Conservation (phyloP, 2,888 invertebrate genomes). For the Ectemnius cavifrons region DNA sequence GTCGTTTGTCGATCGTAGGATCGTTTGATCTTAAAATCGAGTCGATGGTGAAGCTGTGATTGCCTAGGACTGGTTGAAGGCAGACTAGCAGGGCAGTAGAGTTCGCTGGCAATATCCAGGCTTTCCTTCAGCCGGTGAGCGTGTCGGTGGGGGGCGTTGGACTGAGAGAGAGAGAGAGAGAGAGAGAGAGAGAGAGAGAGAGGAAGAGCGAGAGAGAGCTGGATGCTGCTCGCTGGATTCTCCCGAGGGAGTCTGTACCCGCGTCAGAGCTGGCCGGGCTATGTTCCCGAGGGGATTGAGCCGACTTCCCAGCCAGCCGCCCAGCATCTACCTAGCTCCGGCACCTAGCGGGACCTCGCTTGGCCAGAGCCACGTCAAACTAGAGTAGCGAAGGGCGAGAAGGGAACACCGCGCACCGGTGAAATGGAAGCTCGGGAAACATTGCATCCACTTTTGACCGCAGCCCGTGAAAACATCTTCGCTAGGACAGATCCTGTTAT, state of each 20-base stretch:
- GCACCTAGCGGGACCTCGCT: neutral
- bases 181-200: constrained; percentile 54
- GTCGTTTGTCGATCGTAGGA: no score
- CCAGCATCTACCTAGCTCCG: constrained; percentile 17
- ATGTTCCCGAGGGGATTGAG: constrained; percentile 63
- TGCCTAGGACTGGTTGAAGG: neutral
- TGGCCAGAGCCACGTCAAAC: no score
- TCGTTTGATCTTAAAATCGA: neutral
- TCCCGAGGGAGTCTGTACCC: constrained; percentile 75
- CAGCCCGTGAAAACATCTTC: no score
- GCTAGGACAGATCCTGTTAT: no score
- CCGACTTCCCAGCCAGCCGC: constrained; percentile 49
- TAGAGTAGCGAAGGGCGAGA: no score
- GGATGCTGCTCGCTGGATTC: constrained; percentile 38
- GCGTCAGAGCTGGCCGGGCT: constrained; percentile 73
- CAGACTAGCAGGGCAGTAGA: neutral
- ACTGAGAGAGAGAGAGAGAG: constrained; percentile 45
- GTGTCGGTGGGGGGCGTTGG: constrained; percentile 32
- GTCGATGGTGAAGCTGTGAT: neutral
- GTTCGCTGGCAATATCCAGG: constrained; percentile 61
- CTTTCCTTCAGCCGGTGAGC: constrained; percentile 55
- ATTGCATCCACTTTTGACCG: no score
- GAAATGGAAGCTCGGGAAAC: no score
- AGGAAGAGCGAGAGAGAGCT: constrained; percentile 53
- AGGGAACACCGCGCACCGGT: no score